Percentiles rank a stretch among this genome's conserved stretches.
phyloP scores from a whole-genome alignment of 2,888 invertebrate species.

The Nomada ruficornis region DNA sequence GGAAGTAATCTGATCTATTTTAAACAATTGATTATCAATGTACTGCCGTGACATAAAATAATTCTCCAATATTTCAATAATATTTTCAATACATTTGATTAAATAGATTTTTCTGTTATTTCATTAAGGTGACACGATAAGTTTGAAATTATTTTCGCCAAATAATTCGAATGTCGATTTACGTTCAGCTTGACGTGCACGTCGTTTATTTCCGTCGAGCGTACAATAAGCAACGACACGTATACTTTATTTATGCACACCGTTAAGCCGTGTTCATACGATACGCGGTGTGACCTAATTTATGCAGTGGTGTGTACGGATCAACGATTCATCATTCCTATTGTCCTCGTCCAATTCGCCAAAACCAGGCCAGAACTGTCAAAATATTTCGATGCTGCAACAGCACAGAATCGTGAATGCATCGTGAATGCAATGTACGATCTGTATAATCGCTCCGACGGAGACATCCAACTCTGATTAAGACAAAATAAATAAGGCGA shows the following conservation, averaged over 20 bases:
- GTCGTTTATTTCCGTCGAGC: slow-evolving; percentile 6
- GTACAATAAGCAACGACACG: slow-evolving; percentile 30
- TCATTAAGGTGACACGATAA: not conserved
- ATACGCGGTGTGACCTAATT: slow-evolving; percentile 59
- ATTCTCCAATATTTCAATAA: too few species aligned
- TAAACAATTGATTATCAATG: too few species aligned
- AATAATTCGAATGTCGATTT: slow-evolving; percentile 7
- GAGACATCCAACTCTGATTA: not conserved
- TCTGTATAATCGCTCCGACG: not conserved
- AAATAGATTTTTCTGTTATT: too few species aligned
- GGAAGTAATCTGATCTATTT: too few species aligned
- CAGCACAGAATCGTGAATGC: not conserved
- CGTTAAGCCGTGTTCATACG: slow-evolving; percentile 50
- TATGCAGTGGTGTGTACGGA: slow-evolving; percentile 59
- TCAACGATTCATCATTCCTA: slow-evolving; percentile 60
- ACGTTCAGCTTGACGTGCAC: not conserved
- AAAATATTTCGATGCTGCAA: slow-evolving; percentile 34
- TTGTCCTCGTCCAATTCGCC: slow-evolving; percentile 57
- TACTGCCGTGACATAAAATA: too few species aligned
- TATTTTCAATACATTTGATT: too few species aligned
- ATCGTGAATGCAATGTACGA: not conserved
- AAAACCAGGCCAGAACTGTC: slow-evolving; percentile 55
- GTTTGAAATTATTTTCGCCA: not conserved
- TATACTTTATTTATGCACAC: slow-evolving; percentile 63
- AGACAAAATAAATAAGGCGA: too few species aligned